Evolutionary conservation across 2,113 vertebrate species (phyloP), one percentile per base, ranked within the genome.

Genomic region (Climacteris rufus): DNA sequence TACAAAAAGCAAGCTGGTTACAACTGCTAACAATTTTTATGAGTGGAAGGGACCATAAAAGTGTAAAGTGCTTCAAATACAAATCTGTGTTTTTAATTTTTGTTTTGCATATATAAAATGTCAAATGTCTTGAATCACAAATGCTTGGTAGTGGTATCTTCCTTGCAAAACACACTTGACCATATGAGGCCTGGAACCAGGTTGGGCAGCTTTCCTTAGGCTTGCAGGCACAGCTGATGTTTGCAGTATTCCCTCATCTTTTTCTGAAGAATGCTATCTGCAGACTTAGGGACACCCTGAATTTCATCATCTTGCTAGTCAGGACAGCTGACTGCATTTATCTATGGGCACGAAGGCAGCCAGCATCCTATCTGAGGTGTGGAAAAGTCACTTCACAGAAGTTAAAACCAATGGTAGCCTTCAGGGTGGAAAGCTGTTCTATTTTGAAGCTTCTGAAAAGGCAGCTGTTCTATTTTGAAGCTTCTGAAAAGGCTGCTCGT

Each of bases 341-440:
- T 37, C 21, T 66, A 1, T 22, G 79, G 56, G 45, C 17, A 6
- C 18, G 85, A 87, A 90, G 70, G 75, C 89, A 94, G 89, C 65
- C 76, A 83, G 64, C 31, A 39, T 68, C 88, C 63, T 63, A 37
- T 92, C 63, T 0, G 0, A 93, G 47, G 65, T 56, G 53, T 57
- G 57, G 68, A 71, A 59, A 93, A 86, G 94, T 68, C 91, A 96
- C 96, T 97, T 97, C 97, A 97, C 69, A 96, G 96, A 97, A 97
- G 93, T 96, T 97, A 96, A 94, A 94, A 95, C 81, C 71, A 64
- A 35, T 44, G 54, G 90, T 90, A 87, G 87, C 30, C 87, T 71
- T 95, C 90, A 57, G 66, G 56, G 69, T 91, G 70, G 75, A 86
- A 96, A 96, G 86, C 83, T 83, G 60, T 15, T 95, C 42, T 74